Percentiles rank a stretch among this genome's conserved stretches.
phyloP scores from a whole-genome alignment of 1,140 invertebrate species.

The Nebria ingens region DNA sequence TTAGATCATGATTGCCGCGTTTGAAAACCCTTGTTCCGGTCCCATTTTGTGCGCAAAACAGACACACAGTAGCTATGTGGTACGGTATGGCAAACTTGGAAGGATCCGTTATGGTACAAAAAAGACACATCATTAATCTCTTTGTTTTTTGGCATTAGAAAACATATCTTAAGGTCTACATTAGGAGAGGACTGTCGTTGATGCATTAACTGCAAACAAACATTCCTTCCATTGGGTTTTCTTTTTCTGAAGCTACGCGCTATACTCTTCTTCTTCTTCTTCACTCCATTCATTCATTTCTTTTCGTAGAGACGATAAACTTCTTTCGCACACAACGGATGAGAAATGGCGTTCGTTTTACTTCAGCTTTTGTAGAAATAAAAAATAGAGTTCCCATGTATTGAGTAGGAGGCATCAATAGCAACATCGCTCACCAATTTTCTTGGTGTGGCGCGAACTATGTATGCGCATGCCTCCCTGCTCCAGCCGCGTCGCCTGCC shows the following conservation, averaged over 20 bases:
- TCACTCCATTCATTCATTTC: neutral
- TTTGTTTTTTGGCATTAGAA: conserved; percentile 9
- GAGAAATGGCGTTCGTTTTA: conserved; percentile 10
- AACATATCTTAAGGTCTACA: conserved; percentile 9
- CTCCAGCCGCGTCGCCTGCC: neutral
- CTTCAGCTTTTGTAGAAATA: neutral
- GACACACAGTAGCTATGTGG: neutral
- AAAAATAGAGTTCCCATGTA: conserved; percentile 10
- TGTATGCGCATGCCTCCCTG: too few relatives aligned
- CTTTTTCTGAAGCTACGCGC: neutral
- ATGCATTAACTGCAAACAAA: conserved; percentile 11
- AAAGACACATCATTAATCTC: conserved; percentile 6
- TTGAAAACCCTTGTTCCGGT: conserved; percentile 2
- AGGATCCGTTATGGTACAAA: neutral
- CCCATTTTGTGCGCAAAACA: neutral
- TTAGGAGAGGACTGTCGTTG: conserved; percentile 7
- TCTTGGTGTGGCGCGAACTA: neutral
- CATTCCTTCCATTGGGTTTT: neutral
- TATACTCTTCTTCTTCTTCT: neutral
- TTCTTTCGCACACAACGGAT: conserved; percentile 3
- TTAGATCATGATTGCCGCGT: neutral
- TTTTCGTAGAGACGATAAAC: conserved; percentile 4
- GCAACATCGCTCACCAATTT: neutral
- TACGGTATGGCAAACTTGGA: neutral
- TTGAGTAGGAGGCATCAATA: conserved; percentile 11